Evolutionary conservation across 2,888 invertebrate species (phyloP), one percentile per base, ranked within the genome.

Genomic region (Ceramica pisi): DNA sequence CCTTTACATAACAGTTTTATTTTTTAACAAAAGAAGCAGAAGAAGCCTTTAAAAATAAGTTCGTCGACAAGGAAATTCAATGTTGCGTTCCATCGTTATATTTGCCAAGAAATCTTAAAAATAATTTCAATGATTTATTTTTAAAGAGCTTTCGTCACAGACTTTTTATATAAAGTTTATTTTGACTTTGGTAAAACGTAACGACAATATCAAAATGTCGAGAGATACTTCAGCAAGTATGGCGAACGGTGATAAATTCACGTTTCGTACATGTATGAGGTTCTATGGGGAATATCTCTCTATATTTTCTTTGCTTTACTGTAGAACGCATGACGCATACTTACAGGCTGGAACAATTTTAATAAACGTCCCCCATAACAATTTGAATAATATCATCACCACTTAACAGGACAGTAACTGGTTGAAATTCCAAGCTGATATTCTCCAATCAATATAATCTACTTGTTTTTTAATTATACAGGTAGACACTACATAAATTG

Each of bases 21-120:
- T 69, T 55, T 62, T 19, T 21, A 19, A 1, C 2, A 9, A 46
- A 81, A 67, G 26, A 68, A 61, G n/a, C n/a, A n/a, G 51, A 59
- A 31, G 70, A 77, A 71, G 46, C 67, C 26, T n/a, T 59, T 64
- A 26, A 67, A 81, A 77, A n/a, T 23, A 53, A 71, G 46, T 71
- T 64, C 6, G 5, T 51, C 26, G 46, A 53, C 56, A 68, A 41
- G 23, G n/a, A 57, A 62, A 56, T 46, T 60, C 19, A 31, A 44
- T 46, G 19, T 31, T 26, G n/a, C 53, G 16, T 31, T 50, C 23
- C 21, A 35, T 16, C 41, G 44, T 60, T 26, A 41, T 35, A 48
- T 35, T 68, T 51, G 19, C 21, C 23, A 19, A 10, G 48, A 55
- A 79, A 41, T 53, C 26, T 26, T 21, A 41, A n/a, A 35, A 59